A percentile compares a stretch with the other conserved stretches of the same genome.
Evolutionary conservation across 2,888 invertebrate genomes (phyloP).

Genomic region (Parelbella ahira): DNA sequence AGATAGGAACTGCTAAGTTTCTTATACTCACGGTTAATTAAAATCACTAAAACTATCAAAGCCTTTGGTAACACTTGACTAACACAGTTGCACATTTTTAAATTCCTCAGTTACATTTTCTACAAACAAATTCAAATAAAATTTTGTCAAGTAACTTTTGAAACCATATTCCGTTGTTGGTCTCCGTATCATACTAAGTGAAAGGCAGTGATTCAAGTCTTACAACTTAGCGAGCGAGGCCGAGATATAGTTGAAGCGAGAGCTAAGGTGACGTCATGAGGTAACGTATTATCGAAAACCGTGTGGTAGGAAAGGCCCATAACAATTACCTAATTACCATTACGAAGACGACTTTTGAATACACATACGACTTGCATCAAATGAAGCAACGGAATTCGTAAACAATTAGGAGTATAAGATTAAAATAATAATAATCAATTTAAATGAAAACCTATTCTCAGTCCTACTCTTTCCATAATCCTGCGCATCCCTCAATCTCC

Average conservation of each 20-base stretch:
- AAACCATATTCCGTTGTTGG: conserved; percentile 18
- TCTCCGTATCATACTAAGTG: conserved; percentile 45
- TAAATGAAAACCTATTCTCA: too few species aligned
- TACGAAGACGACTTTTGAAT: conserved; percentile 9
- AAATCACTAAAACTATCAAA: conserved; percentile 49
- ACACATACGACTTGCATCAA: conserved; percentile 2
- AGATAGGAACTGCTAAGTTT: conserved; percentile 2
- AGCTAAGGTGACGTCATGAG: conserved; percentile 39
- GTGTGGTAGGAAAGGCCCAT: not conserved
- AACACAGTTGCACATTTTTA: conserved; percentile 46
- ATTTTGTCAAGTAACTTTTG: conserved; percentile 27
- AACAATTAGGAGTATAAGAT: too few species aligned
- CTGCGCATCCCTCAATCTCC: too few species aligned
- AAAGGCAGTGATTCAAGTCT: conserved; percentile 50
- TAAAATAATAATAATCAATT: too few species aligned
- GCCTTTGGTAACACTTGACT: conserved; percentile 66
- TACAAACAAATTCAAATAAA: conserved; percentile 23
- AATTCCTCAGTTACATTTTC: conserved; percentile 31
- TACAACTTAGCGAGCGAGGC: conserved; percentile 47
- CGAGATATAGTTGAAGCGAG: conserved; percentile 37
- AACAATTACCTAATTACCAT: conserved; percentile 6
- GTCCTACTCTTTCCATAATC: too few species aligned
- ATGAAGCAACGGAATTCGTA: too few species aligned
- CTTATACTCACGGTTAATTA: conserved; percentile 44
- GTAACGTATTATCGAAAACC: conserved; percentile 7